Evolutionary conservation across 2,797 vertebrate genomes (phyloP).

Genomic region (Monodelphis domestica): DNA sequence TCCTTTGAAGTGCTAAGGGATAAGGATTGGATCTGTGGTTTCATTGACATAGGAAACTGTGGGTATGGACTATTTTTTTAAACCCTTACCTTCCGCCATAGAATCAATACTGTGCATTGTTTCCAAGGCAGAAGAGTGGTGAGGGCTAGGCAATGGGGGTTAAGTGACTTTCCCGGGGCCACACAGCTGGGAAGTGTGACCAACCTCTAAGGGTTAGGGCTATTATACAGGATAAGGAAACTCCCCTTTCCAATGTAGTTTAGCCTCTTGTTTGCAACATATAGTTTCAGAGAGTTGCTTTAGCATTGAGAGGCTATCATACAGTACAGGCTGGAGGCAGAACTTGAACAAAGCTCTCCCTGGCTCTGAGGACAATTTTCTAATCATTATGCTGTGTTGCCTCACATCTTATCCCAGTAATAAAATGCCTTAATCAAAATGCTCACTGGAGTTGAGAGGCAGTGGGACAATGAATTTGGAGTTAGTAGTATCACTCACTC

Average conservation of each 20-base stretch:
- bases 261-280: background rate
- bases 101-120: background rate
- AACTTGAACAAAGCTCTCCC: background rate
- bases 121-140: slow-evolving; percentile 44
- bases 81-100: background rate
- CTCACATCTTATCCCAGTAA: too few species aligned
- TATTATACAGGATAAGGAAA: background rate
- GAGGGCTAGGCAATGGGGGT: slow-evolving; percentile 40
- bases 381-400: too few species aligned
- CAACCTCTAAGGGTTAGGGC: too few species aligned
- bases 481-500: background rate
- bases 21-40: background rate
- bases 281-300: background rate
- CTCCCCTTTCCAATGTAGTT: background rate
- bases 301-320: background rate
- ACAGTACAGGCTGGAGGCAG: background rate
- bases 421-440: background rate
- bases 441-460: background rate
- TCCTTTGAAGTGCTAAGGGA: background rate
- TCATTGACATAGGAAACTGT: background rate
- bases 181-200: too few species aligned
- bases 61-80: background rate
- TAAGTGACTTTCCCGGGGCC: background rate
- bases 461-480: background rate
- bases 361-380: background rate